A percentile compares a stretch with the other conserved stretches of the same genome.
Evolutionary conservation across 2,888 invertebrate species (phyloP).

Genomic region (Oligia strigilis): DNA sequence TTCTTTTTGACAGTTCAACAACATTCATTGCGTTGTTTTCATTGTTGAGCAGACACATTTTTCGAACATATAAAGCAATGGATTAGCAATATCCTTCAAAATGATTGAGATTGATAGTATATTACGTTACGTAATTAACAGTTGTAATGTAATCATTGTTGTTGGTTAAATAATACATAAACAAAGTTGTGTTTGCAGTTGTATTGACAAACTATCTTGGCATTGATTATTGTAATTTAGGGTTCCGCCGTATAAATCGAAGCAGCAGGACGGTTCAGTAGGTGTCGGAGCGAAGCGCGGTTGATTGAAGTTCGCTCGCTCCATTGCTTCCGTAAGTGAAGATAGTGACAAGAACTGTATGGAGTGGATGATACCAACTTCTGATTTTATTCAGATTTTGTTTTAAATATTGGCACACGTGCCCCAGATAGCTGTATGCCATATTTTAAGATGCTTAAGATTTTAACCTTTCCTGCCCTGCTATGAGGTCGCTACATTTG

Average conservation of each 20-base stretch:
- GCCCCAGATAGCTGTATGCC: background rate
- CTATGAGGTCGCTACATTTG: too few relatives aligned
- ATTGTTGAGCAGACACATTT: background rate
- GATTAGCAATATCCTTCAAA: background rate
- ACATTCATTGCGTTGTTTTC: background rate
- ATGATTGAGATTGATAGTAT: background rate
- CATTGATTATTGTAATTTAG: constrained; percentile 52
- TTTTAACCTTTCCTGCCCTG: too few relatives aligned
- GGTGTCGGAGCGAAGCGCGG: constrained; percentile 70
- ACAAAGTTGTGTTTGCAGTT: background rate
- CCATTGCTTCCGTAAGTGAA: constrained; percentile 57
- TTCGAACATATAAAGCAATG: background rate
- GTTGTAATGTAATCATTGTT: background rate
- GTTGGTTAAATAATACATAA: background rate
- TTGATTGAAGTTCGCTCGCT: constrained; percentile 76
- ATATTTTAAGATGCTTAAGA: too few relatives aligned
- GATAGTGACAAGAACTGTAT: constrained; percentile 54
- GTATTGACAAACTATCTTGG: constrained; percentile 6
- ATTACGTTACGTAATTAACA: too few relatives aligned
- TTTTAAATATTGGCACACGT: too few relatives aligned
- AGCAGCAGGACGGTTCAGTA: constrained; percentile 75
- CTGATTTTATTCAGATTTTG: background rate
- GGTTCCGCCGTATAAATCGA: constrained; percentile 67
- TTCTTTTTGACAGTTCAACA: background rate
- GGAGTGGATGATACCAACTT: constrained; percentile 65